Conservation (phyloP, 2,888 invertebrate species). For the Thecocarcelia acutangulata region DNA sequence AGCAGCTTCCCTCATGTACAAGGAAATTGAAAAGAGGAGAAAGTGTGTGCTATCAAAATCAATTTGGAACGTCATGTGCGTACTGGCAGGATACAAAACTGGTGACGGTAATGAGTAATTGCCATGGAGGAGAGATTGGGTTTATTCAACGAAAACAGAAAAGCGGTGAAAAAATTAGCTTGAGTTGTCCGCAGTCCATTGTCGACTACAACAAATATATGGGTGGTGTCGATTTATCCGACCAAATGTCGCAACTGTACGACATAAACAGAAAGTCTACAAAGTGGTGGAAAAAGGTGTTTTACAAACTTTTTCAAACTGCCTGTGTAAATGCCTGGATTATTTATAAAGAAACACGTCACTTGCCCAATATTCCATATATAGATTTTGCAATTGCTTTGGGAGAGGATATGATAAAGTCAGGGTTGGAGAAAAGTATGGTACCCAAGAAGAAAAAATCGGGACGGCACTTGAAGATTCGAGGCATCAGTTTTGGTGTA, state of each 20-base stretch:
- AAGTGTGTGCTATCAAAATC: constrained; percentile 8
- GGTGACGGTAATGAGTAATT: constrained; percentile 8
- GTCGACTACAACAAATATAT: no score
- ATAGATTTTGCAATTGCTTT: constrained; percentile 8
- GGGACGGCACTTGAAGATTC: constrained; percentile 4
- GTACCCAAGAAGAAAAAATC: constrained; percentile 19
- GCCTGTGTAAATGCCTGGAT: no score
- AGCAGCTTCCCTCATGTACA: not conserved
- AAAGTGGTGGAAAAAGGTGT: no score
- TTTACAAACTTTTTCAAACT: no score
- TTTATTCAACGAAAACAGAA: no score
- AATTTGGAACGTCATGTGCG: constrained; percentile 6
- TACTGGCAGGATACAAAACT: constrained; percentile 6
- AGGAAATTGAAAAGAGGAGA: not conserved
- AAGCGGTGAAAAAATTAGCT: no score
- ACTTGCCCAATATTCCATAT: no score
- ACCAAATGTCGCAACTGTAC: no score
- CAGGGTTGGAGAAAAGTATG: constrained; percentile 6
- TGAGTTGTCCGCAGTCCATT: no score
- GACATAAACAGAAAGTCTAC: not conserved
- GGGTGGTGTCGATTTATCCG: no score
- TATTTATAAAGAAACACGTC: no score
- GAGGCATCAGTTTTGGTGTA: constrained; percentile 14
- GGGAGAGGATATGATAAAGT: constrained; percentile 29
- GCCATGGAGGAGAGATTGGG: no score